A percentile compares a stretch with the other conserved stretches of the same genome.
phyloP scores from a whole-genome alignment of 2,888 invertebrate genomes.

The Brachynemurus nebulosus region DNA sequence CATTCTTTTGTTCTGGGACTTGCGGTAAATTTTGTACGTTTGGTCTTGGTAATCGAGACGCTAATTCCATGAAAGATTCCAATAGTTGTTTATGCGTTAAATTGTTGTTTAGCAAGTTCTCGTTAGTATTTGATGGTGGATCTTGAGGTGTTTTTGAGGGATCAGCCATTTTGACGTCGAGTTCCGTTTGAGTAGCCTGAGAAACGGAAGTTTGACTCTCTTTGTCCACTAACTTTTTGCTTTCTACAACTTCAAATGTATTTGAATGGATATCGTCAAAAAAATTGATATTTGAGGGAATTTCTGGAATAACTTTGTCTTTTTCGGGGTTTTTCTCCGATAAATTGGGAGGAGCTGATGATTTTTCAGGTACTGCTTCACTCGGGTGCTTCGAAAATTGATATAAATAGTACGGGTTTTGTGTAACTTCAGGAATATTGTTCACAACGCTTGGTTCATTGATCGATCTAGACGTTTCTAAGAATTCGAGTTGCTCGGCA shows the following conservation, averaged over 20 bases:
- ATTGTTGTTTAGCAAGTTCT: conserved; percentile 2
- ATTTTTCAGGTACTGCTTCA: background rate
- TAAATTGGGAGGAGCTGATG: background rate
- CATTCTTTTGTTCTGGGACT: no score
- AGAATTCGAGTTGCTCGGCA: conserved; percentile 39
- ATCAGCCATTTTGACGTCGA: background rate
- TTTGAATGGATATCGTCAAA: background rate
- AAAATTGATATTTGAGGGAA: background rate
- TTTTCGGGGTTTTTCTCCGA: background rate
- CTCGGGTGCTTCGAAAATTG: no score
- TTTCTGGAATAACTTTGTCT: background rate
- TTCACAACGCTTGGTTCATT: conserved; percentile 1
- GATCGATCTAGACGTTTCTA: conserved; percentile 26
- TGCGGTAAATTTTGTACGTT: background rate
- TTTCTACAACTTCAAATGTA: background rate
- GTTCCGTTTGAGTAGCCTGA: background rate
- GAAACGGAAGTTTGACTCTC: background rate
- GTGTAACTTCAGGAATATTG: background rate
- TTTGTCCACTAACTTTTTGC: background rate
- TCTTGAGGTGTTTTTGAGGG: background rate
- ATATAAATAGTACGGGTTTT: no score
- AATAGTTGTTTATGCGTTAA: background rate
- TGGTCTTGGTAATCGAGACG: background rate
- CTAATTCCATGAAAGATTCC: conserved; percentile 4
- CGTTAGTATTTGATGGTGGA: conserved; percentile 3